Base-by-base conservation (phyloP, 2,888 invertebrate species). In the Mythimna albipuncta region DNA sequence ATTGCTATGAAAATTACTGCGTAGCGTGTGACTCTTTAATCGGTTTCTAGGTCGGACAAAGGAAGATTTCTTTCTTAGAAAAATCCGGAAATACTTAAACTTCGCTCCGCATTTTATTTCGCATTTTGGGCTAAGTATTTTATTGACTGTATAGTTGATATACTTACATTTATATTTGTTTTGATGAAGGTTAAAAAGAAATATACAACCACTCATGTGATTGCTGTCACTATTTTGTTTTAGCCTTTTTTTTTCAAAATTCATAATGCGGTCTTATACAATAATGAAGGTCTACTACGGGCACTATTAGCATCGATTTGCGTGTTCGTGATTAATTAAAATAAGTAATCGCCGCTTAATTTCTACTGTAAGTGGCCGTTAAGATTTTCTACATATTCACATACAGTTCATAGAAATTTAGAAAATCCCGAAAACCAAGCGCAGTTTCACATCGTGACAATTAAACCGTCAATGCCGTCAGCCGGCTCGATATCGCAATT, bases 391-490 rank as follows among this genome's bases (percentile, higher is more conserved):
- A 41, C 19, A 16, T 47, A 47, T 16, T 47, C 16, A 41, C 16
- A 47, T 19, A 44, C 44, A 44, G 26, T n/a, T 38, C 35, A 72
- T 50, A 77, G 13, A 62, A 66, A 26, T 44, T 16, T 41, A 69
- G 38, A 71, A 80, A 80, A 61, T 47, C 16, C 38, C 55, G 9
- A 72, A 81, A 79, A 78, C 58, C 19, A 16, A 11, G 6, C 71
- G 10, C 26, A 68, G 69, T 72, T 74, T 79, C 71, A 80, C 66
- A 79, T 79, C 69, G 79, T 75, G 81, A 84, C 85, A 88, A 84
- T 87, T 85, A 85, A 87, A 83, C 74, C 66, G 72, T 83, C 88
- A 86, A 85, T 85, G 85, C 79, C 83, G 82, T 73, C 50, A 81
- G 52, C 69, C 70, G 61, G 65, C 75, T 84, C 73, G 72, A 81